Evolutionary conservation across 2,113 vertebrate species (phyloP).

Genomic region (Origma solitaria): DNA sequence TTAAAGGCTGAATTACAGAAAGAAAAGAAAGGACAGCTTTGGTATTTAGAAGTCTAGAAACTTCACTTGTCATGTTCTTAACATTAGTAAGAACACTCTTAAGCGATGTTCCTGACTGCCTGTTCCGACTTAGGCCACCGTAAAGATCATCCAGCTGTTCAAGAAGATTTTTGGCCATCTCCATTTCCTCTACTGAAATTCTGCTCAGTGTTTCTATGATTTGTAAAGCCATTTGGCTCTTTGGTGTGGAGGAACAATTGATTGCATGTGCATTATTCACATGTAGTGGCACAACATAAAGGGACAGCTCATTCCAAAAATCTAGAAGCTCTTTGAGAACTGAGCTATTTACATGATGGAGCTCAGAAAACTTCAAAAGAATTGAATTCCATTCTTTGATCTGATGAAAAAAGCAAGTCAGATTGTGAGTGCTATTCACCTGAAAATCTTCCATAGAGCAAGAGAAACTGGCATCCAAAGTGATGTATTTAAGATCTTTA

Average conservation of each 20-base stretch:
- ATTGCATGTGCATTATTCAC: background rate
- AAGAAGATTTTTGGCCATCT: background rate
- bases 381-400: constrained; percentile 60
- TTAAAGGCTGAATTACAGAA: constrained; percentile 15
- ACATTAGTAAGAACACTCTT: background rate
- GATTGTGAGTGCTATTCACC: background rate
- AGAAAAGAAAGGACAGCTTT: background rate
- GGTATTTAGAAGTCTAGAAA: background rate
- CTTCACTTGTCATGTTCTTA: background rate
- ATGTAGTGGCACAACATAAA: background rate
- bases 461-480: background rate
- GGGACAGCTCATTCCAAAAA: constrained; percentile 54
- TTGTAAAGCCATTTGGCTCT: constrained; percentile 34
- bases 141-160: background rate
- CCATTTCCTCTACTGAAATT: background rate
- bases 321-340: background rate
- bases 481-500: constrained; percentile 30
- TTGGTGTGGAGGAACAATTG: background rate
- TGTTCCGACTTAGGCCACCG: background rate
- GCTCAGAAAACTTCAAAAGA: constrained; percentile 38
- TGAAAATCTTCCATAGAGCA: constrained; percentile 33
- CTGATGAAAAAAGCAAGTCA: constrained; percentile 50
- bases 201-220: background rate
- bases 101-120: background rate
- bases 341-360: background rate